Evolutionary conservation across 2,113 vertebrate species (phyloP).

Genomic region (Bos javanicus): DNA sequence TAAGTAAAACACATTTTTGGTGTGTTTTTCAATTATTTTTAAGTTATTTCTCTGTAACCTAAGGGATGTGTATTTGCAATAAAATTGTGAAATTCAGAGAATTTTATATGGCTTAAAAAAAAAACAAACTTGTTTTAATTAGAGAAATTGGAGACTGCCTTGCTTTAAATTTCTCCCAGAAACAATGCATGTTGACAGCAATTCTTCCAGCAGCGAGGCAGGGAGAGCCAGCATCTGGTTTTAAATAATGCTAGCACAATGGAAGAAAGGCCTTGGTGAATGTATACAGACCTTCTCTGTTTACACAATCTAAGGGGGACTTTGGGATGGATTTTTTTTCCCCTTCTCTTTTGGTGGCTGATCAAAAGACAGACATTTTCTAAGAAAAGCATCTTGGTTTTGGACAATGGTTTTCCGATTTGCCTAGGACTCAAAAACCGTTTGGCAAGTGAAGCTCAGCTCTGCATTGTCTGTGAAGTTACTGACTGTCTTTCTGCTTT

Average conservation of each 20-base stretch:
- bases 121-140: conserved; percentile 49
- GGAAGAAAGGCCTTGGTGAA: conserved; percentile 5
- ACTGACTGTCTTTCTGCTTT: background rate
- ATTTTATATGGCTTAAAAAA: background rate
- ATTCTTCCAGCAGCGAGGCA: conserved; percentile 34
- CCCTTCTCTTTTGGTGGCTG: background rate
- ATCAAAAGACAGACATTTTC: conserved; percentile 2
- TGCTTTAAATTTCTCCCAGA: conserved; percentile 7
- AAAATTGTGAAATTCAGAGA: conserved; percentile 5
- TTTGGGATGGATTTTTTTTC: background rate
- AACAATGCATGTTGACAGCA: conserved; percentile 48
- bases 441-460: background rate
- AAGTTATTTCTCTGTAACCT: background rate
- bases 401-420: background rate
- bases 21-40: background rate
- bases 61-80: background rate
- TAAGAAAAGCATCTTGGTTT: background rate
- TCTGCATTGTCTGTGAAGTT: background rate
- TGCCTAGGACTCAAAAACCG: background rate
- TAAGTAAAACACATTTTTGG: background rate
- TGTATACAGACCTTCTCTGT: background rate
- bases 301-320: background rate
- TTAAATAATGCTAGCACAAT: conserved; percentile 3
- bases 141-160: conserved; percentile 10
- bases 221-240: conserved; percentile 34